Evolutionary conservation across 2,888 invertebrate genomes (phyloP), one percentile per base, ranked within the genome.

Genomic region (Athalia circularis): DNA sequence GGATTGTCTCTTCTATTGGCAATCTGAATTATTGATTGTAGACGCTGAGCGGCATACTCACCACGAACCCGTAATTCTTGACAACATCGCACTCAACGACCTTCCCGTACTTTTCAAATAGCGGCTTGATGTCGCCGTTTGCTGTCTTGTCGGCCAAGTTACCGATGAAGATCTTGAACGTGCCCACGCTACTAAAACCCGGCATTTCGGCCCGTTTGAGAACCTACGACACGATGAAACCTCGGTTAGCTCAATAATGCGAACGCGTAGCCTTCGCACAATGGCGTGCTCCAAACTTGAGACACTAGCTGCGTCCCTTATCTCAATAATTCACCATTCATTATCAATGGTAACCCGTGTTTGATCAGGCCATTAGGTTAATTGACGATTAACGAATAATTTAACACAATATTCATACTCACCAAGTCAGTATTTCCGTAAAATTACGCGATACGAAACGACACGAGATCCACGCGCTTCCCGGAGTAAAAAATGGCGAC

Each of bases 21-120:
- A 47, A 62, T 15, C 52, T 54, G 50, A 57, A 57, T 76, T 67
- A 75, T 61, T 57, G 57, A 62, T 72, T 72, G 50, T 29, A 29
- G 67, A 75, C 62, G 67, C 59, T 9, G 64, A 50, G 62, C 29
- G 43, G 54, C 13, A 64, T 78, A 90, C 92, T 92, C 87, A 93
- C 93, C 91, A 99, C 98, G 93, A 99, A 99, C 87, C 98, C 99
- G 94, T 97, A 99, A 93, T 98, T 98, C 93, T 98, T 97, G 88
- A 98, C 96, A 90, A 99, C 96, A 93, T 98, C 98, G 92, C 98
- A 98, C 93, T 99, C 99, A 90, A 97, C 96, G 89, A 99, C 98
- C 92, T 95, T 96, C 91, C 99, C 99, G 95, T 96, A 98, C 90
- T 97, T 97, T 92, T 97, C 97, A 93, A 99, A 99, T 86, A 99